Percentiles rank a stretch among this genome's conserved stretches.
These are phyloP conservation scores for Mormoops blainvillei DNA, from an alignment of 2,113 vertebrate genomes.

Conservation along the genomic window DNA sequence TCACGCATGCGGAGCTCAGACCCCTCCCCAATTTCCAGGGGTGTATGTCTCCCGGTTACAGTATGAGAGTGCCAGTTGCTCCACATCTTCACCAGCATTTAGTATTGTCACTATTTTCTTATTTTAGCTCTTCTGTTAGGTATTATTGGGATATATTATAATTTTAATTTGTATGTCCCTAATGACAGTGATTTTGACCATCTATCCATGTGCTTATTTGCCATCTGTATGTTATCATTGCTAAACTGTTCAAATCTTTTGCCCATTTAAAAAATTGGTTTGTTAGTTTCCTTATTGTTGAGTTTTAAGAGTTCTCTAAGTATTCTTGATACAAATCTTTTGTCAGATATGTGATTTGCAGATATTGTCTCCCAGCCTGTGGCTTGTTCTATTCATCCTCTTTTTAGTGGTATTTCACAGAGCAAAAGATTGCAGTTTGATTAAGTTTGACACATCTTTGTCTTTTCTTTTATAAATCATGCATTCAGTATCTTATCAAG, in stretches of 20 bases:
- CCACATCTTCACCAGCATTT: not conserved
- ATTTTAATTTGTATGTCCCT: slow-evolving; percentile 6
- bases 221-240: not conserved
- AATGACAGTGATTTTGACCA: not conserved
- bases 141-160: not conserved
- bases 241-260: not conserved
- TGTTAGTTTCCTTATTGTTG: not conserved
- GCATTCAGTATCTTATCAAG: not conserved
- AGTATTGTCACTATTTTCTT: not conserved
- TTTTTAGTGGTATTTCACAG: not conserved
- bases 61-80: not conserved
- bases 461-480: not conserved
- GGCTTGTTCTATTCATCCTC: not conserved
- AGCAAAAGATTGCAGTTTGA: not conserved
- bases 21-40: too few relatives aligned
- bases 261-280: not conserved
- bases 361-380: not conserved
- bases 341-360: not conserved
- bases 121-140: not conserved
- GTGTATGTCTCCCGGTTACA: too few relatives aligned
- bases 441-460: not conserved
- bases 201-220: slow-evolving; percentile 20
- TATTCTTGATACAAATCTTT: slow-evolving; percentile 25
- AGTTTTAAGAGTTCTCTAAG: slow-evolving; percentile 29
- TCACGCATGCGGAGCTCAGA: too few relatives aligned